Base-by-base conservation (phyloP, 2,797 vertebrate genomes). In the Amblyraja radiata region DNA sequence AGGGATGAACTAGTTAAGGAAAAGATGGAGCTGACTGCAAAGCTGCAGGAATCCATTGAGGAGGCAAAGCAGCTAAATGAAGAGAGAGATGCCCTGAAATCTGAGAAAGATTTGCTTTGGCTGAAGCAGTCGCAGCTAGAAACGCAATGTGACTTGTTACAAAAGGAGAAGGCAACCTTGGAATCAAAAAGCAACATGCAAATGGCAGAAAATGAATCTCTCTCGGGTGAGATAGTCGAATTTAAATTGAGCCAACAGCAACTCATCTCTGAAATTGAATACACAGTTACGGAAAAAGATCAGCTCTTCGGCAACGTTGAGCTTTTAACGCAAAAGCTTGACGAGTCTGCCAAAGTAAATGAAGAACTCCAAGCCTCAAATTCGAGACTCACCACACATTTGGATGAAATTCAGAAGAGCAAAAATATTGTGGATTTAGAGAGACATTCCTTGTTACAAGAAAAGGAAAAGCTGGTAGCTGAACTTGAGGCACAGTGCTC, bases 111-210 rank as follows among this genome's bases (percentile, higher is more conserved):
- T 86, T 78, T 94, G 1, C 90, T 95, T 77, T 54, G 88, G 93
- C 93, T 94, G 93, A 97, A 97, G 93, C 94, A 93, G 0, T 76
- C 95, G 0, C 96, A 97, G 93, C 93, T 95, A 2, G 96, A 97
- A 94, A 97, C 96, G 94, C 95, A 95, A 77, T 95, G 96, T 0
- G 96, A 97, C 81, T 94, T 92, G 25, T 93, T 98, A 93, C 94
- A 97, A 74, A 97, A 97, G 94, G 97, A 98, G 93, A 98, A 97
- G 93, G 95, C 96, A 73, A 93, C 94, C 1, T 93, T 99, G 84
- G 96, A 98, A 94, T 95, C 94, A 9, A 95, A 95, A 0, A 94
- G 96, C 0, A 95, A 95, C 9, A 96, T 97, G 93, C 96, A 98
- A 93, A 96, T 97, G 16, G 95, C 95, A 61, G 96, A 97, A 93